Evolutionary conservation across 2,888 invertebrate species (phyloP).

Genomic region (Hololepta plana): DNA sequence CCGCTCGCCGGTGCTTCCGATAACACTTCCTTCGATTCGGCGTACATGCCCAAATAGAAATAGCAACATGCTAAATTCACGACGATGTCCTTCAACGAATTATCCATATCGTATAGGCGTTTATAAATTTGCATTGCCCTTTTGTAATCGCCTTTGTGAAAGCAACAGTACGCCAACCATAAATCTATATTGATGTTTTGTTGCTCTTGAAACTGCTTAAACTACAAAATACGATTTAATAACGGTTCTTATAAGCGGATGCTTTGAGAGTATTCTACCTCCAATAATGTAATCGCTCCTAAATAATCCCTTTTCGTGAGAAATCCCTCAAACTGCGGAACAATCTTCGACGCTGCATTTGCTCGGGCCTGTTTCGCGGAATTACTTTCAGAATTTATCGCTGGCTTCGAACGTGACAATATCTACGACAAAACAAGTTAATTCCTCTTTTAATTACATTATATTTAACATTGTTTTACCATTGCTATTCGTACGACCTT

Average conservation of each 20-base stretch:
- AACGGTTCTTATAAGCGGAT: slow-evolving; percentile 6
- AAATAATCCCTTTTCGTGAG: slow-evolving; percentile 80
- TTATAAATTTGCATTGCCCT: slow-evolving; percentile 58
- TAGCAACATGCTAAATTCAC: slow-evolving; percentile 85
- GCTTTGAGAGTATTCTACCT: slow-evolving; percentile 37
- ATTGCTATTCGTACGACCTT: too few relatives aligned
- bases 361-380: slow-evolving; percentile 13
- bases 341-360: slow-evolving; percentile 26
- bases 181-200: slow-evolving; percentile 39
- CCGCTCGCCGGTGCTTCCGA: slow-evolving; percentile 42
- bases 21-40: slow-evolving; percentile 47
- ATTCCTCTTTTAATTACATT: slow-evolving; percentile 1
- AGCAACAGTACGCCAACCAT: slow-evolving; percentile 92
- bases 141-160: slow-evolving; percentile 89
- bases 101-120: slow-evolving; percentile 31
- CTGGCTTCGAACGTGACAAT: slow-evolving; percentile 67
- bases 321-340: slow-evolving; percentile 81
- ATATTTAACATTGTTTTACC: not conserved
- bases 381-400: slow-evolving; percentile 32
- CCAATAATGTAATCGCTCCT: slow-evolving; percentile 82
- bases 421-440: slow-evolving; percentile 40
- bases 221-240: too few relatives aligned
- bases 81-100: slow-evolving; percentile 39
- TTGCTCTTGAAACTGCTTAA: slow-evolving; percentile 33
- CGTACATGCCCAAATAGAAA: slow-evolving; percentile 77